Conservation (phyloP, 2,113 vertebrate genomes). For the Oenanthe oenanthe region DNA sequence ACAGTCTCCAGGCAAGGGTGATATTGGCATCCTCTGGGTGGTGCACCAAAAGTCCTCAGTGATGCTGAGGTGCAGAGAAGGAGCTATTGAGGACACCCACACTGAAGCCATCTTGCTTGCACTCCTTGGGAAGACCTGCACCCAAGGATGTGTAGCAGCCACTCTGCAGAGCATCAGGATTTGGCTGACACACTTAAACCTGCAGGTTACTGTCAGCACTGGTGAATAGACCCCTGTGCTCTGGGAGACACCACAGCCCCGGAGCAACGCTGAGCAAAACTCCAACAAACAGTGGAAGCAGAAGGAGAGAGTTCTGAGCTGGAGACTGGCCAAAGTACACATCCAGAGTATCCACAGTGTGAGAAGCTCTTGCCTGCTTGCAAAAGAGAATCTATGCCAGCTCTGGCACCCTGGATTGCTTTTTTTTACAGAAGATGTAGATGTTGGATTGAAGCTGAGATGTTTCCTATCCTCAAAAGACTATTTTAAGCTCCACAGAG, state of each 20-base stretch:
- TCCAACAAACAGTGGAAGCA: not conserved
- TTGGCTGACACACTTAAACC: not conserved
- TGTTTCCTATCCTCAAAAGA: not conserved
- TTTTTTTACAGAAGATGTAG: not conserved
- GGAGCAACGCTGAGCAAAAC: not conserved
- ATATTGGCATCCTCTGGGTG: accelerated
- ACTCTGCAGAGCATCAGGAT: not conserved
- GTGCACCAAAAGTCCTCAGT: not conserved
- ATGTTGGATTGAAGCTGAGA: conserved; percentile 21
- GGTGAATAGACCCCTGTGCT: not conserved
- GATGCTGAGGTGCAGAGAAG: not conserved
- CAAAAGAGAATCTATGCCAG: not conserved
- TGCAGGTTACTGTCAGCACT: not conserved
- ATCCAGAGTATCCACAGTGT: not conserved
- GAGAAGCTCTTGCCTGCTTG: not conserved
- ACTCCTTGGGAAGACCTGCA: not conserved
- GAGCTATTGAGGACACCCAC: not conserved
- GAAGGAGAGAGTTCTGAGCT: not conserved
- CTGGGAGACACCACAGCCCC: not conserved
- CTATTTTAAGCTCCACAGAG: conserved; percentile 19
- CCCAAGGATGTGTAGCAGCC: not conserved
- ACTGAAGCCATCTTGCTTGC: not conserved
- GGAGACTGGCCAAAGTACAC: not conserved
- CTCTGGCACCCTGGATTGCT: not conserved
- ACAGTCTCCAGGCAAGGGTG: not conserved